Percentiles rank a stretch among this genome's conserved stretches.
Conservation (phyloP, 2,888 invertebrate genomes). For the Ganaspis brasiliensis region DNA sequence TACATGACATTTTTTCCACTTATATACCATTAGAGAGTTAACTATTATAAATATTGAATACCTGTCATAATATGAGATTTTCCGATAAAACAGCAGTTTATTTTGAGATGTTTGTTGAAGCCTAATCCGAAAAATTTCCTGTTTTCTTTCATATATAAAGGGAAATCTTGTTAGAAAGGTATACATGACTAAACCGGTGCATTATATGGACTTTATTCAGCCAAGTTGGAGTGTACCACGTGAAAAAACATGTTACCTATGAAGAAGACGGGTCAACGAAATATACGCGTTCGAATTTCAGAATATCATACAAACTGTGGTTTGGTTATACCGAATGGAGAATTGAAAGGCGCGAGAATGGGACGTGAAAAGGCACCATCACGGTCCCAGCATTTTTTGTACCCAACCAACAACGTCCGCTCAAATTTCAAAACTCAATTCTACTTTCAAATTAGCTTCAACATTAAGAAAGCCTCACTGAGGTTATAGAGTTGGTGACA, state of each 20-base stretch:
- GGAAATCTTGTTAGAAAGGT: conserved; percentile 55
- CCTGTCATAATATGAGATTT: background rate
- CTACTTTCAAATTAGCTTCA: conserved; percentile 73
- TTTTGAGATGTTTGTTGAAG: background rate
- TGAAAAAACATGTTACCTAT: conserved; percentile 65
- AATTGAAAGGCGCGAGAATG: conserved; percentile 55
- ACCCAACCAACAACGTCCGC: conserved; percentile 59
- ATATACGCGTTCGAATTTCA: conserved; percentile 66
- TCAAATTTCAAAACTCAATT: conserved; percentile 77
- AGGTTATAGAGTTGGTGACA: conserved; percentile 43
- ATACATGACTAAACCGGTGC: conserved; percentile 50
- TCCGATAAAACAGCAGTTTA: background rate
- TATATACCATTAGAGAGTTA: too few relatives aligned
- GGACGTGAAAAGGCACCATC: conserved; percentile 71
- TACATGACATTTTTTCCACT: too few relatives aligned
- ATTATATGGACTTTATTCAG: conserved; percentile 47
- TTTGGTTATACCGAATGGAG: conserved; percentile 47
- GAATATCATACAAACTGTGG: conserved; percentile 65
- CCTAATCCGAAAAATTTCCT: background rate
- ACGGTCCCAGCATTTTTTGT: conserved; percentile 65
- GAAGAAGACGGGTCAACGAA: conserved; percentile 51
- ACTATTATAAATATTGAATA: too few relatives aligned
- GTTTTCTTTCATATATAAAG: conserved; percentile 47
- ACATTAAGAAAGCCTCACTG: conserved; percentile 63
- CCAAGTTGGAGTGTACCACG: conserved; percentile 53